Conservation (phyloP, 2,888 invertebrate species). For the Tiliacea aurago region DNA sequence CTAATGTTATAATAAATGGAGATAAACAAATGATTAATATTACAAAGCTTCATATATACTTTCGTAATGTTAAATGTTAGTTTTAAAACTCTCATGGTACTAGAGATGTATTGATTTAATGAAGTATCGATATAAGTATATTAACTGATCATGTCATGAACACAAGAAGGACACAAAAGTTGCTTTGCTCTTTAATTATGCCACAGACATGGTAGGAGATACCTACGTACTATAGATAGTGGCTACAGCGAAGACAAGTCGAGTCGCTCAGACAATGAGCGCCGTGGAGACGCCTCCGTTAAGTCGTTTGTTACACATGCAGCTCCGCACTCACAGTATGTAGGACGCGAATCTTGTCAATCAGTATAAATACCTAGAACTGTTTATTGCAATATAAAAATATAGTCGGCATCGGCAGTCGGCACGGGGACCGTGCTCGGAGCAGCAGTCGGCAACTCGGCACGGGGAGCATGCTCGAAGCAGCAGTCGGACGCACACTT, state of each 20-base stretch:
- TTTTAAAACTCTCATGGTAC: slow-evolving; percentile 3
- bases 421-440: slow-evolving; percentile 61
- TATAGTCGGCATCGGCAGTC: slow-evolving; percentile 43
- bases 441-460: slow-evolving; percentile 78
- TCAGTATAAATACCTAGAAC: slow-evolving; percentile 72
- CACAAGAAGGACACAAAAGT: slow-evolving; percentile 44
- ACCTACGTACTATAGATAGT: slow-evolving; percentile 25
- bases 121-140: not conserved
- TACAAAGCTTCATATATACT: not conserved
- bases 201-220: slow-evolving; percentile 27
- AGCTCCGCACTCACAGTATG: slow-evolving; percentile 38
- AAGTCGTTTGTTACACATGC: slow-evolving; percentile 68
- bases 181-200: slow-evolving; percentile 53
- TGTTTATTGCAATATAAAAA: slow-evolving; percentile 69
- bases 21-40: not conserved
- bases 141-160: slow-evolving; percentile 28
- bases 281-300: slow-evolving; percentile 67
- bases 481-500: slow-evolving; percentile 85
- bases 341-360: slow-evolving; percentile 67
- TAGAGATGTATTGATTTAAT: slow-evolving; percentile 4
- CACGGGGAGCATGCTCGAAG: slow-evolving; percentile 63
- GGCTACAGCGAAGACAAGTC: slow-evolving; percentile 63
- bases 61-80: not conserved
- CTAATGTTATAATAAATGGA: not conserved
- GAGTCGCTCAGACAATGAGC: slow-evolving; percentile 70